Evolutionary conservation across 2,113 vertebrate species (phyloP).

Genomic region (Dicrurus megarhynchus): DNA sequence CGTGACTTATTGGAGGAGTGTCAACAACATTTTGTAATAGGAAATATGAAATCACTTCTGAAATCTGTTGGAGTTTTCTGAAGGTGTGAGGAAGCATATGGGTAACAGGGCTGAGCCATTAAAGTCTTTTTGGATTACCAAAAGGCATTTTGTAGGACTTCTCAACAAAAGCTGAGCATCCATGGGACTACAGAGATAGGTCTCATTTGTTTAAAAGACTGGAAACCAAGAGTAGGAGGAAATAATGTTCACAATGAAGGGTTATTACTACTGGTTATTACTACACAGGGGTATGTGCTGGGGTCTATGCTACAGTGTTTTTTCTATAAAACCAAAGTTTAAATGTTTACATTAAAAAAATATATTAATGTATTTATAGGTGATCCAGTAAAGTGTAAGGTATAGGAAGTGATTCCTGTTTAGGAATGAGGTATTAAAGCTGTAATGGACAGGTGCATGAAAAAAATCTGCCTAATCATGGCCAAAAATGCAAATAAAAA

Average conservation of each 20-base stretch:
- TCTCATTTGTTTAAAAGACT: background rate
- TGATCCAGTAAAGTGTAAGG: background rate
- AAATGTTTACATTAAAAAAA: background rate
- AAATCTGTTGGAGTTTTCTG: background rate
- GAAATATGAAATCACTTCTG: background rate
- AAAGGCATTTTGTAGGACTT: background rate
- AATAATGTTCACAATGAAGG: background rate
- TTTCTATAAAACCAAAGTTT: background rate
- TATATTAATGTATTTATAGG: background rate
- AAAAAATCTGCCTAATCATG: background rate
- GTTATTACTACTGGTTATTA: background rate
- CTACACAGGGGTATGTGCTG: background rate
- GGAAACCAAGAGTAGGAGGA: background rate
- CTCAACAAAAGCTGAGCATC: background rate
- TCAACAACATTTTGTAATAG: background rate
- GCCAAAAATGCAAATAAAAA: background rate
- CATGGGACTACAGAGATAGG: background rate
- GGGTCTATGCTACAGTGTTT: background rate
- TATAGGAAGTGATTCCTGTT: background rate
- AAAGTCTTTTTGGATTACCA: background rate
- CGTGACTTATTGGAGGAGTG: background rate
- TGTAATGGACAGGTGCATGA: background rate
- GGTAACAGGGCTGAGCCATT: background rate
- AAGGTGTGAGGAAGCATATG: background rate
- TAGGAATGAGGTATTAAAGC: background rate